Evolutionary conservation across 2,888 invertebrate species (phyloP).

Genomic region (Serrognathus titanus): DNA sequence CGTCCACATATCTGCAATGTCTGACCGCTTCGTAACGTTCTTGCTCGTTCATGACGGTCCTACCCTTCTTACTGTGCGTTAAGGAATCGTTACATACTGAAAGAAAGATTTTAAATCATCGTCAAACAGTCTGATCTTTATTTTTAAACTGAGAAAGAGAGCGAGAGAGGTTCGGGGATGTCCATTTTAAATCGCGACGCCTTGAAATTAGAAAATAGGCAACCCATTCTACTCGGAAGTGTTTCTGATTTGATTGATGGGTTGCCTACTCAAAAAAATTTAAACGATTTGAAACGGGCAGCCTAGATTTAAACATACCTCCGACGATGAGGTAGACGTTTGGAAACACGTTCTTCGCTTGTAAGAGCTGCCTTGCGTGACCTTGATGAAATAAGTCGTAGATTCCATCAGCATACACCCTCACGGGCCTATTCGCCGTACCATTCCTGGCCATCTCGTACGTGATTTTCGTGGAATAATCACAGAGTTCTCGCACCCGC

Average conservation of each 20-base stretch:
- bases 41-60: constrained; percentile 92
- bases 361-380: constrained; percentile 94
- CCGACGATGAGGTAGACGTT: constrained; percentile 98
- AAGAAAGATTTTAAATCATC: constrained; percentile 27
- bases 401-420: constrained; percentile 98
- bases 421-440: constrained; percentile 75
- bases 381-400: constrained; percentile 99
- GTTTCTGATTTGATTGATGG: too few relatives aligned
- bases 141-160: too few relatives aligned
- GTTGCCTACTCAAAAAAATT: too few relatives aligned
- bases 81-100: constrained; percentile 86
- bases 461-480: constrained; percentile 81
- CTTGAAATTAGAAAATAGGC: too few relatives aligned
- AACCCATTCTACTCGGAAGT: too few relatives aligned
- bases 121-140: too few relatives aligned
- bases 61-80: constrained; percentile 89
- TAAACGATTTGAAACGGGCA: too few relatives aligned
- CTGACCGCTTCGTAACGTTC: constrained; percentile 97
- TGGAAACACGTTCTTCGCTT: constrained; percentile 95
- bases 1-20: constrained; percentile 98
- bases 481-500: constrained; percentile 71
- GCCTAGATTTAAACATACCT: constrained; percentile 62
- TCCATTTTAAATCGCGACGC: too few relatives aligned
- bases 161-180: too few relatives aligned
- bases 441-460: constrained; percentile 82